phyloP scores from a whole-genome alignment of 2,113 vertebrate genomes.

The Lipophrys pholis region DNA sequence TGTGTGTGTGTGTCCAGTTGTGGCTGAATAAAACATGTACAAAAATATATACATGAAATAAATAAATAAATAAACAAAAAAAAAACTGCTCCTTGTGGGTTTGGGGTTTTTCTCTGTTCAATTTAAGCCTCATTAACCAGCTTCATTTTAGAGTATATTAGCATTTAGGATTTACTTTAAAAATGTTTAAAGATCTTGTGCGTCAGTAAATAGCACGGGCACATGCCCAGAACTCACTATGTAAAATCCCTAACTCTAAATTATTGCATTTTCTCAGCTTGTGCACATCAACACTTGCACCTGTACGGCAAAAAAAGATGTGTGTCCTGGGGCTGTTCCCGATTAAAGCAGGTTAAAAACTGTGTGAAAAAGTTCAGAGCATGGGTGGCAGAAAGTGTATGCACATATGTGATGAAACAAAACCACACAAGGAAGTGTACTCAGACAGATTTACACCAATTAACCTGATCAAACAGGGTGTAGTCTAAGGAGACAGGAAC shows the following conservation, averaged over 20 bases:
- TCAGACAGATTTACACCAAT: neutral
- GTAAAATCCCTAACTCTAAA: neutral
- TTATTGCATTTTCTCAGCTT: neutral
- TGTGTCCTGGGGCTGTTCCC: neutral
- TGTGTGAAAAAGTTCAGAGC: neutral
- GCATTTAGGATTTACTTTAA: neutral
- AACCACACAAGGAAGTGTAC: neutral
- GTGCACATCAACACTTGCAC: neutral
- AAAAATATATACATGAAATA: neutral
- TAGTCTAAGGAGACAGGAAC: slow-evolving; percentile 16
- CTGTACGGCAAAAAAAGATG: neutral
- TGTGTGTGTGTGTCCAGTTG: slow-evolving; percentile 25
- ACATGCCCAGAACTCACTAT: neutral
- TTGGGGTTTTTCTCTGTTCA: no score
- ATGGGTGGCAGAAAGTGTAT: neutral
- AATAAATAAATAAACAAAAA: neutral
- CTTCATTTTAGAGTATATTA: neutral
- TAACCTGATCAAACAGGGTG: slow-evolving; percentile 13
- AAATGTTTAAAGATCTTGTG: neutral
- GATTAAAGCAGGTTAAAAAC: neutral
- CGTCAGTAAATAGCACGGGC: neutral
- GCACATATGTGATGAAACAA: neutral
- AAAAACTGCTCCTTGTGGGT: neutral
- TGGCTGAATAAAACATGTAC: slow-evolving; percentile 15
- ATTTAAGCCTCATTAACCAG: no score